Base-by-base conservation (phyloP, 2,888 invertebrate genomes). In the Thereva unica region DNA sequence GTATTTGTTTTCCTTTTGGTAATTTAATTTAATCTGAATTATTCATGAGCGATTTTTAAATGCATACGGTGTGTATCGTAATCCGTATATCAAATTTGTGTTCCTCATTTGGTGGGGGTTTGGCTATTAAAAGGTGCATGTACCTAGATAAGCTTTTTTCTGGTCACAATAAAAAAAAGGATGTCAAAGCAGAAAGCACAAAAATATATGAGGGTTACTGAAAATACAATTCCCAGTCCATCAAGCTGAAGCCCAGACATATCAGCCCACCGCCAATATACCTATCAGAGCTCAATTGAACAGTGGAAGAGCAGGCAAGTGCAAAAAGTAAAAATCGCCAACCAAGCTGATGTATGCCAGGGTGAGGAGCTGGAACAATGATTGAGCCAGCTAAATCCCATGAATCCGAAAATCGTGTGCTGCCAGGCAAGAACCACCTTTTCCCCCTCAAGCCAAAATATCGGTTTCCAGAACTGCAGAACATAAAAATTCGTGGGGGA, bases 231-330 rank as follows among this genome's bases (percentile, higher is more conserved):
- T 61, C 61, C 49, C 61, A 61, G 50, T 49, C 64, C 55, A 64
- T 64, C 64, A 64, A 64, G 54, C 47, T 55, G 55, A 45, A 64
- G 47, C 10, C 64, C 64, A 64, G 61, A 64, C 64, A 50, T 61
- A 64, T 64, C 64, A 12, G 54, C 55, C 64, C 64, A 64, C 54
- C 61, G 49, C 64, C 64, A 54, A 47, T 54, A 64, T 23, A 64
- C 55, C 54, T 64, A 64, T 64, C 55, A 54, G 54, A 64, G 64
- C 55, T 64, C 64, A 64, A 64, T 64, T 54, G 64, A 37, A 55
- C 49, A 47, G 10, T 23, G 41, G 34, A 61, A 61, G 50, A 61
- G 37, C 59, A 44, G 49, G 49, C 42, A 40, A 56, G 44, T 54
- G 54, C 54, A 54, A 59, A 47, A 59, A 44, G 23, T 47, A 64